These are phyloP conservation scores for Drosophila recens DNA, from an alignment of 2,888 invertebrate species.

Conservation along the genomic window DNA sequence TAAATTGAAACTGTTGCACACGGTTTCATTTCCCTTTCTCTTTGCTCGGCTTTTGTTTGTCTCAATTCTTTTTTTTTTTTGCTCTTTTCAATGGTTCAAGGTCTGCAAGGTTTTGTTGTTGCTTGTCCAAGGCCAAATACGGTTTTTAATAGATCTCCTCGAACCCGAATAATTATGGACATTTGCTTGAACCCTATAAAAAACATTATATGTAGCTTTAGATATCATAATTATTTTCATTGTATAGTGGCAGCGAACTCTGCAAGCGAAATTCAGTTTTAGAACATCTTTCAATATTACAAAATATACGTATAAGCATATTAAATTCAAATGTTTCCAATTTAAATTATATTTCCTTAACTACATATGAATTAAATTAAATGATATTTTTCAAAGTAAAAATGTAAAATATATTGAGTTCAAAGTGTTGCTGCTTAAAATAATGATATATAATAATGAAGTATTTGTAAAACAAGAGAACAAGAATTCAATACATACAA, in stretches of 20 bases:
- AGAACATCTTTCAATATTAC: neutral
- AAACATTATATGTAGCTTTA: neutral
- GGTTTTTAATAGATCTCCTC: neutral
- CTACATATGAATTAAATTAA: too few relatives aligned
- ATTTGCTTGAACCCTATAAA: neutral
- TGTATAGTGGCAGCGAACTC: too few relatives aligned
- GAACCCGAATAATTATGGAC: constrained; percentile 10
- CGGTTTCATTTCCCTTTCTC: neutral
- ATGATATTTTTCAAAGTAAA: too few relatives aligned
- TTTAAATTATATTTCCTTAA: neutral
- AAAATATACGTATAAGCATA: neutral
- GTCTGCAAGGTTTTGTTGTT: constrained; percentile 19
- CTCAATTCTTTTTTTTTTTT: neutral
- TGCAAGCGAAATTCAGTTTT: neutral
- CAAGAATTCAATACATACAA: neutral
- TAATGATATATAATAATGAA: too few relatives aligned
- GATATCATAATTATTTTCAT: too few relatives aligned
- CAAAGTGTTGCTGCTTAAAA: too few relatives aligned
- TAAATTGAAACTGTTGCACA: neutral
- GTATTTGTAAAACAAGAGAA: too few relatives aligned
- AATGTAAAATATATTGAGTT: too few relatives aligned
- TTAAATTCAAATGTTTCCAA: neutral
- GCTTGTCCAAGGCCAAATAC: constrained; percentile 17
- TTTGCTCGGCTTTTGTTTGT: neutral
- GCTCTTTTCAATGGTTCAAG: constrained; percentile 20